Evolutionary conservation across 2,888 invertebrate genomes (phyloP).

Genomic region (Rhopalosiphum nymphaeae): DNA sequence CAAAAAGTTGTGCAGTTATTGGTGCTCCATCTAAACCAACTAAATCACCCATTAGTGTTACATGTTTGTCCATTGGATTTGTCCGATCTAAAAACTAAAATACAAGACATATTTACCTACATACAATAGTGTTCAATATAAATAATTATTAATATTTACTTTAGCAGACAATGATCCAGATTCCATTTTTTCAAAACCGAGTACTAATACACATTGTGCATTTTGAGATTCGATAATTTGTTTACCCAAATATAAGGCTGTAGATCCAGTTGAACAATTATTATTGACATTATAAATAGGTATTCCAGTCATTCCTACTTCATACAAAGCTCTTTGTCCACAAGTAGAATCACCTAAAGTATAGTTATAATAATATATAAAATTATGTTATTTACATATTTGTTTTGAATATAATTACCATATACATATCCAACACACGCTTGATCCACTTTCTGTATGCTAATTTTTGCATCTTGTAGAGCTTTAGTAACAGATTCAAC

Average conservation of each 20-base stretch:
- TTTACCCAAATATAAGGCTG: conserved; percentile 90
- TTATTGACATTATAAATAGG: conserved; percentile 99
- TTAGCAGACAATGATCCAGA: conserved; percentile 85
- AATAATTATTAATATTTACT: conserved; percentile 71
- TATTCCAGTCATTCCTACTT: conserved; percentile 95
- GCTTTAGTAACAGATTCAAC: conserved; percentile 93
- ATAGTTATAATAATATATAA: not conserved
- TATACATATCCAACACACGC: conserved; percentile 94
- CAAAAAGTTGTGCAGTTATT: conserved; percentile 94
- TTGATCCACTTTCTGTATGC: conserved; percentile 84
- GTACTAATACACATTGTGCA: conserved; percentile 88
- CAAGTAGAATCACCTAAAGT: conserved; percentile 87
- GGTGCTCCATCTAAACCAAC: conserved; percentile 87
- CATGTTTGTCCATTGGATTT: conserved; percentile 90
- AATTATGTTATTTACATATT: not conserved
- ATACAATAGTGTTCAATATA: not conserved
- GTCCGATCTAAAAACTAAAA: conserved; percentile 82
- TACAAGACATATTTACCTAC: not conserved
- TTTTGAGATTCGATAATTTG: conserved; percentile 92
- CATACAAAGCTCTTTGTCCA: conserved; percentile 95
- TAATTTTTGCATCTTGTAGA: conserved; percentile 83
- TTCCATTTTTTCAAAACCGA: conserved; percentile 99
- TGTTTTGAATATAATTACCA: conserved; percentile 72
- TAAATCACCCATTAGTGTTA: conserved; percentile 86
- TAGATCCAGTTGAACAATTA: conserved; percentile 97